phyloP scores from a whole-genome alignment of 2,797 vertebrate species.

The Eulemur albifrons region DNA sequence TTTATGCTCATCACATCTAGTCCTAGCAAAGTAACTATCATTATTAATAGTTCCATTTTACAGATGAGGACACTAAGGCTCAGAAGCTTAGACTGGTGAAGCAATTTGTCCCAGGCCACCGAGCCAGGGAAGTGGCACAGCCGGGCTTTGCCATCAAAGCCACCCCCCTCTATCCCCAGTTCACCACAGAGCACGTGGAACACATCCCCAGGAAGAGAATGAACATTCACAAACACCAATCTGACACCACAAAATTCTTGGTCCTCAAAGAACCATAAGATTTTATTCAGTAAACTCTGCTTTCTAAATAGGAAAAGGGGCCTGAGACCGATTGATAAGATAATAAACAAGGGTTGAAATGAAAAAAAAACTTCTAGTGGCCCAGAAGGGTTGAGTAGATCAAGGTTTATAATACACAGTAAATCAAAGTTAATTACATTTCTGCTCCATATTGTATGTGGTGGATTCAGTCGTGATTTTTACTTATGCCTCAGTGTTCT shows the following conservation, averaged over 20 bases:
- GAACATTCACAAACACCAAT: background rate
- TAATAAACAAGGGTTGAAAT: slow-evolving; percentile 49
- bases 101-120: slow-evolving; percentile 10
- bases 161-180: background rate
- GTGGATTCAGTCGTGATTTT: slow-evolving; percentile 24
- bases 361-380: slow-evolving; percentile 60
- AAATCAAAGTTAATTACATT: slow-evolving; percentile 72
- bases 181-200: background rate
- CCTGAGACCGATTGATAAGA: background rate
- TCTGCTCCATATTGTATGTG: background rate
- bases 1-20: background rate
- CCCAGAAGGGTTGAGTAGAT: slow-evolving; percentile 7
- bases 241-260: background rate
- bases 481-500: background rate
- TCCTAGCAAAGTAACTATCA: background rate
- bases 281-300: slow-evolving; percentile 33
- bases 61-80: slow-evolving; percentile 15
- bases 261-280: slow-evolving; percentile 58
- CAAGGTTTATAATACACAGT: background rate
- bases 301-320: slow-evolving; percentile 65
- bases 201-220: background rate
- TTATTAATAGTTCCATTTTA: background rate
- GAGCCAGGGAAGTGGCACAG: background rate
- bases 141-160: slow-evolving; percentile 51
- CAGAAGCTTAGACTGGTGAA: background rate